A percentile compares a stretch with the other conserved stretches of the same genome.
Conservation (phyloP, 2,113 vertebrate species). For the Ceyx margarethae region DNA sequence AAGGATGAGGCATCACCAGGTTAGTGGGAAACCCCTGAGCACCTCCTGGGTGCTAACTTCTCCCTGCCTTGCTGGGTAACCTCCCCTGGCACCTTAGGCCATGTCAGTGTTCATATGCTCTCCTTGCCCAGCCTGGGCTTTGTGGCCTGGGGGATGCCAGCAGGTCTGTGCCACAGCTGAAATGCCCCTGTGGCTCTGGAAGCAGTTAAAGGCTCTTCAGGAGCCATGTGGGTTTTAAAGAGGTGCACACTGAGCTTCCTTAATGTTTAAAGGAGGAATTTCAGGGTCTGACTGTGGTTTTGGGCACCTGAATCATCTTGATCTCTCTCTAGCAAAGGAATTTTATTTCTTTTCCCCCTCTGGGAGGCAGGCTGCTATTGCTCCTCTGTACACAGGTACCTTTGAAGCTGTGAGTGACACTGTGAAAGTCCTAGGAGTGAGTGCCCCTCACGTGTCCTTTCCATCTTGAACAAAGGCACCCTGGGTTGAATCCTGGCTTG, state of each 20-base stretch:
- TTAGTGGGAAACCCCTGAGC: not conserved
- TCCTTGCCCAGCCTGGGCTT: not conserved
- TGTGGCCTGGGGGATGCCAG: rapidly evolving
- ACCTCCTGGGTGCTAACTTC: not conserved
- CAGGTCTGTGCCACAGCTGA: not conserved
- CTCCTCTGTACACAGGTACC: not conserved
- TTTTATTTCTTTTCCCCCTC: not conserved
- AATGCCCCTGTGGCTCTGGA: not conserved
- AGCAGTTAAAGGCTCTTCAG: not conserved
- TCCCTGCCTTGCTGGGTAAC: not conserved
- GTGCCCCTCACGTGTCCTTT: rapidly evolving
- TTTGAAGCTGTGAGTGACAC: not conserved
- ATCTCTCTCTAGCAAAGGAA: not conserved
- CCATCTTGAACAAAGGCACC: not conserved
- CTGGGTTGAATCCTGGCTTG: not conserved
- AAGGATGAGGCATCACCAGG: not conserved
- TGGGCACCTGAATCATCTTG: not conserved
- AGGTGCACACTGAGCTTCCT: not conserved
- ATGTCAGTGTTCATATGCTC: rapidly evolving
- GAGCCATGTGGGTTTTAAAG: not conserved
- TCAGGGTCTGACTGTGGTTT: not conserved
- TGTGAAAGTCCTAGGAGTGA: not conserved
- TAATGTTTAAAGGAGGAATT: not conserved
- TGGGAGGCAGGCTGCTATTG: not conserved
- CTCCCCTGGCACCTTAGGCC: not conserved